Evolutionary conservation across 2,113 vertebrate genomes (phyloP), one percentile per base, ranked within the genome.

Genomic region (Saccopteryx bilineata): DNA sequence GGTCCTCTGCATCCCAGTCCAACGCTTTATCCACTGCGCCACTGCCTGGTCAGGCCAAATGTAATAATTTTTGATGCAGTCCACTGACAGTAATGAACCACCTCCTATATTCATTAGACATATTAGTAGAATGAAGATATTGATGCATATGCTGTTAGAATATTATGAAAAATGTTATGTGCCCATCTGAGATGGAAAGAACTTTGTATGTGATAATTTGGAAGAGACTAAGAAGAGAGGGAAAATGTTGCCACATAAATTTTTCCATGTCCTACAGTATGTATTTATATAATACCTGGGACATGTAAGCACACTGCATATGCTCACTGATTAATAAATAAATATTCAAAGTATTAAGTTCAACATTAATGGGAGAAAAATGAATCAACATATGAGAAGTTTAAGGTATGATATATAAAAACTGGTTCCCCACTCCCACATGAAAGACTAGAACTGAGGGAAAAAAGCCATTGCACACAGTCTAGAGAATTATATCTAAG

Each of bases 331-430:
- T 66, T 61, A 87, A 76, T 61, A 26, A 87, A 82, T 39, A 65
- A 93, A 54, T 89, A 87, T 83, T 91, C 13, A 19, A 95, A 58
- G 83, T 84, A 52, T 80, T 87, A 87, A 72, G 8, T 66, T 94
- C 65, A 94, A 79, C 28, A 66, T 52, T 86, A 91, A 65, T 28
- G n/a, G 50, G 48, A 90, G 46, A 79, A 89, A 89, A 96, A 76
- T 58, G 21, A 93, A 82, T 48, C 39, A 54, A 76, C 8, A 69
- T 26, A 66, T 60, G 54, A 93, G 26, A 84, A 60, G 69, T 65
- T 61, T 83, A 93, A 65, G 71, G 95, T 31, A 52, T 58, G 46
- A 87, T 71, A 74, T 31, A 87, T n/a, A 31, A 93, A 87, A 84
- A 50, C 12, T 87, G 63, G 69, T 1, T 13, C 23, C 9, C 9